Evolutionary conservation across 1,140 invertebrate species (phyloP).

Genomic region (Berghia stephanieae): DNA sequence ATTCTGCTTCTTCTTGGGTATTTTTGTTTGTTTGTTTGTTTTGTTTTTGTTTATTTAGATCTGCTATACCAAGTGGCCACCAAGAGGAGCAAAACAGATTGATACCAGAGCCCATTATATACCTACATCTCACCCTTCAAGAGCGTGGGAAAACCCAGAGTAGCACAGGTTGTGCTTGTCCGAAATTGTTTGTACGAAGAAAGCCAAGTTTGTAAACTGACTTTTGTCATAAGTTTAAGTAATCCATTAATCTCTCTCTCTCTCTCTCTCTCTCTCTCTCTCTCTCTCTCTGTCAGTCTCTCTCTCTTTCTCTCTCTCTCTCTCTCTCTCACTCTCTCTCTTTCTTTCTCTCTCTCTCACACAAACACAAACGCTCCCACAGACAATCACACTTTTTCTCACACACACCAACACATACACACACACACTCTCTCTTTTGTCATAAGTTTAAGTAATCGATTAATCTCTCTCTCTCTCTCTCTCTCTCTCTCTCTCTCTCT

Average conservation of each 20-base stretch:
- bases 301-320: conserved; percentile 13
- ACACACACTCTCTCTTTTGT: not conserved
- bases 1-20: too few relatives aligned
- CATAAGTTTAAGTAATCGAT: too few relatives aligned
- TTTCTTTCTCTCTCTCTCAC: conserved; percentile 26
- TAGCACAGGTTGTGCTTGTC: too few relatives aligned
- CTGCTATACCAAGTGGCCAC: not conserved
- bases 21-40: too few relatives aligned
- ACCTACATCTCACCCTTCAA: not conserved
- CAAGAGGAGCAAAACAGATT: not conserved
- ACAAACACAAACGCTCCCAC: not conserved
- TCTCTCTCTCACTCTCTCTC: conserved; percentile 19
- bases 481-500: conserved; percentile 11
- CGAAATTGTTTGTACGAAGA: not conserved
- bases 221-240: not conserved
- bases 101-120: not conserved
- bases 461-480: not conserved
- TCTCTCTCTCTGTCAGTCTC: not conserved
- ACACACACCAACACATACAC: conserved; percentile 8
- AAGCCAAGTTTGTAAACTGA: not conserved
- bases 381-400: not conserved
- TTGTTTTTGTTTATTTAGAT: too few relatives aligned
- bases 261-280: conserved; percentile 20
- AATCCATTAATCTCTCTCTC: not conserved
- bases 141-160: too few relatives aligned